A percentile compares a stretch with the other conserved stretches of the same genome.
Evolutionary conservation across 2,113 vertebrate species (phyloP).

Genomic region (Capreolus pygargus): DNA sequence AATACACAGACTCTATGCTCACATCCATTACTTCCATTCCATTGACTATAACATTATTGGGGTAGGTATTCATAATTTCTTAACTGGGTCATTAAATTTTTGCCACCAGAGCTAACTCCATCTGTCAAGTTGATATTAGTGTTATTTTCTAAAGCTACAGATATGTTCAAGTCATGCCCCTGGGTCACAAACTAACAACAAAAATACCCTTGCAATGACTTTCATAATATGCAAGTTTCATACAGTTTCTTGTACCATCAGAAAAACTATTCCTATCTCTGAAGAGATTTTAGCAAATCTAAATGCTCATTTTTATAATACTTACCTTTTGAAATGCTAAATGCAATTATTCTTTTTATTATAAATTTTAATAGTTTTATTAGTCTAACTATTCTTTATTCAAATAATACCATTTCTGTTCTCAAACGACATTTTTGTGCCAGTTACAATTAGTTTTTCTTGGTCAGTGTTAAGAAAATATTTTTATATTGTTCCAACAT

Average conservation of each 20-base stretch:
- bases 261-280: neutral
- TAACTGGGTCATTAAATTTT: neutral
- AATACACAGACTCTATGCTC: neutral
- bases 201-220: neutral
- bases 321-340: neutral
- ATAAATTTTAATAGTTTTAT: neutral
- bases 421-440: neutral
- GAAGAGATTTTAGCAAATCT: neutral
- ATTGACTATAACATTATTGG: neutral
- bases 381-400: neutral
- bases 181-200: neutral
- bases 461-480: neutral
- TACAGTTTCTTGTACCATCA: neutral
- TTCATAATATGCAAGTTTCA: neutral
- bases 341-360: neutral
- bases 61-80: neutral
- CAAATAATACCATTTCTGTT: neutral
- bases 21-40: neutral
- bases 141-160: neutral
- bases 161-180: neutral
- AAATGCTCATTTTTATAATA: neutral
- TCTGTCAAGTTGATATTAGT: neutral
- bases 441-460: neutral
- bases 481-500: neutral
- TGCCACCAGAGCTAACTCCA: neutral